These are phyloP conservation scores for Albula goreensis DNA, from an alignment of 2,113 vertebrate genomes.

Conservation along the genomic window DNA sequence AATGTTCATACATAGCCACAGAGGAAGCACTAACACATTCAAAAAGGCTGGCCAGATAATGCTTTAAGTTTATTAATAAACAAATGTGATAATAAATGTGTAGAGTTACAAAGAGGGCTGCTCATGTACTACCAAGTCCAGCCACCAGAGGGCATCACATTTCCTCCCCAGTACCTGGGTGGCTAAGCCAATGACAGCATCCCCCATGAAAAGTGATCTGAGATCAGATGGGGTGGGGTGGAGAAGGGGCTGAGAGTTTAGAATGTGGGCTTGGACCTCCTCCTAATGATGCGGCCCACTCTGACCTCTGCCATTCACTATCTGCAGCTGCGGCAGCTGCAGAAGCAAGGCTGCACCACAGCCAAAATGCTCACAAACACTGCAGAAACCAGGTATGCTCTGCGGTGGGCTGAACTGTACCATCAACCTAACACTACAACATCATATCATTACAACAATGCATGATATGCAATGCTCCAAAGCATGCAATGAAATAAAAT, in stretches of 20 bases:
- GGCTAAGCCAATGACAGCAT: constrained; percentile 21
- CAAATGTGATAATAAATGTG: neutral
- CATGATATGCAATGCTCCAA: too few relatives aligned
- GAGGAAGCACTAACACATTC: too few relatives aligned
- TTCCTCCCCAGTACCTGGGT: constrained; percentile 11
- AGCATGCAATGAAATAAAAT: too few relatives aligned
- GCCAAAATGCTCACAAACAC: constrained; percentile 21
- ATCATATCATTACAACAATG: neutral
- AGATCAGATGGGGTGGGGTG: constrained; percentile 35
- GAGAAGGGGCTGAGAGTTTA: constrained; percentile 42
- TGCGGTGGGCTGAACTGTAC: neutral
- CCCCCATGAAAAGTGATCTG: constrained; percentile 59
- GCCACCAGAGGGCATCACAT: constrained; percentile 44
- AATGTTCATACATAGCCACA: too few relatives aligned
- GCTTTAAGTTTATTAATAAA: too few relatives aligned
- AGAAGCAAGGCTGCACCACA: constrained; percentile 26
- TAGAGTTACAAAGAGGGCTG: too few relatives aligned
- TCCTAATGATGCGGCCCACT: constrained; percentile 52
- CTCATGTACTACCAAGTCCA: neutral
- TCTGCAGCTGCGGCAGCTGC: constrained; percentile 30
- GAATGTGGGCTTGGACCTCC: constrained; percentile 51
- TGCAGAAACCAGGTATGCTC: constrained; percentile 21
- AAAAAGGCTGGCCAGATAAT: too few relatives aligned
- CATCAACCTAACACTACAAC: neutral
- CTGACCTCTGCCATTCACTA: constrained; percentile 60